Percentiles rank a stretch among this genome's conserved stretches.
Conservation (phyloP, 37 sponge, comb jelly and placozoan genomes). For the Chondrilla cf. caribensis region DNA sequence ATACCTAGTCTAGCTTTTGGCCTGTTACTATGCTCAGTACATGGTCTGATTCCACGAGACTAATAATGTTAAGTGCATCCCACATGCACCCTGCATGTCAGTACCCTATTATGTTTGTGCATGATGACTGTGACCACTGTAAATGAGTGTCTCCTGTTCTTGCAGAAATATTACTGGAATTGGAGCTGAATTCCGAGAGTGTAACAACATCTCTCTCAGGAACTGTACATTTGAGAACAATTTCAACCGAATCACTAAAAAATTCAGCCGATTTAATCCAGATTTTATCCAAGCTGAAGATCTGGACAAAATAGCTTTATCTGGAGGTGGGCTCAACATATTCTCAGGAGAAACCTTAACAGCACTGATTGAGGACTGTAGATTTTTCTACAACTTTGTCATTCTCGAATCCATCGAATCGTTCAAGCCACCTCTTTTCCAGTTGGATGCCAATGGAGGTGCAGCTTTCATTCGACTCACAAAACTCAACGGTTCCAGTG, state of each 20-base stretch:
- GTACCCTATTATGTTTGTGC: too few species aligned
- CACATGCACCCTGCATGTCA: too few species aligned
- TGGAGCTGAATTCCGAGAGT: conserved; percentile 27
- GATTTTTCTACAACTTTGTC: conserved; percentile 38
- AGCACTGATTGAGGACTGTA: not conserved
- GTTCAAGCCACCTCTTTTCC: not conserved
- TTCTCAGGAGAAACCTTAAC: not conserved
- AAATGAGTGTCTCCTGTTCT: not conserved
- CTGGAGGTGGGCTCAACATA: conserved; percentile 14
- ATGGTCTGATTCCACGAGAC: too few species aligned
- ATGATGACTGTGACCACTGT: too few species aligned
- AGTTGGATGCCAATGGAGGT: conserved; percentile 21
- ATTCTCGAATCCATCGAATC: not conserved
- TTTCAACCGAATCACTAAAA: not conserved
- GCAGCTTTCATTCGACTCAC: not conserved
- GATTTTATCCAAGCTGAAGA: not conserved
- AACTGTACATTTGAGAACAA: conserved; percentile 39
- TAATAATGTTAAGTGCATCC: too few species aligned
- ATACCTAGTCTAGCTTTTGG: too few species aligned
- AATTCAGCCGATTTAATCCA: not conserved
- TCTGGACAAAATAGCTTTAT: not conserved
- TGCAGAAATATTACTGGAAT: conserved; percentile 35
- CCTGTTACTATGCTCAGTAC: too few species aligned
- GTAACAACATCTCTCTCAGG: conserved; percentile 3
- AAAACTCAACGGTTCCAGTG: not conserved